phyloP scores from a whole-genome alignment of 2,113 vertebrate genomes.

The Spea multiplicata region DNA sequence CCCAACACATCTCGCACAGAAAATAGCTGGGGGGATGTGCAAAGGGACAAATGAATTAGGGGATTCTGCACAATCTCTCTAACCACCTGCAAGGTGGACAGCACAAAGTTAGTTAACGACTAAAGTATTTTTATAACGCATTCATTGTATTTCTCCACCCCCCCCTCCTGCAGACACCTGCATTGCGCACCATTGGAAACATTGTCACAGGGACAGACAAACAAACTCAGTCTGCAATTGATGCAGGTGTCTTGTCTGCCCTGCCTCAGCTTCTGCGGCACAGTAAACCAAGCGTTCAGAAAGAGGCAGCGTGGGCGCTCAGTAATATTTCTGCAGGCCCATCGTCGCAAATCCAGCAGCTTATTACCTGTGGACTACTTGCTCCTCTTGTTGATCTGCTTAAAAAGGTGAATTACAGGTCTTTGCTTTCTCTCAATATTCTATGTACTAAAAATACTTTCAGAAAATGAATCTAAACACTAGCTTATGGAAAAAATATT shows the following conservation, averaged over 20 bases:
- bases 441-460: too few relatives aligned
- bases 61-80: too few relatives aligned
- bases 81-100: too few relatives aligned
- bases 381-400: constrained; percentile 76
- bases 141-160: constrained; percentile 1
- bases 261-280: constrained; percentile 77
- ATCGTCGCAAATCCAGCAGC: constrained; percentile 78
- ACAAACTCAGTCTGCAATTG: constrained; percentile 82
- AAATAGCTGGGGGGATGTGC: too few relatives aligned
- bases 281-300: constrained; percentile 71
- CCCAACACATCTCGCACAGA: too few relatives aligned
- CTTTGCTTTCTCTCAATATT: too few relatives aligned
- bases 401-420: constrained; percentile 63
- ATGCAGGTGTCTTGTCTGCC: constrained; percentile 68
- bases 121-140: too few relatives aligned
- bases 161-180: constrained; percentile 70
- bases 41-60: too few relatives aligned
- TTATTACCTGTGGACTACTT: constrained; percentile 75
- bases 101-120: too few relatives aligned
- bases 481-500: too few relatives aligned
- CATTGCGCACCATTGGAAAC: constrained; percentile 83
- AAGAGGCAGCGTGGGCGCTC: constrained; percentile 81
- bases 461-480: too few relatives aligned
- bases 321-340: constrained; percentile 90
- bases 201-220: constrained; percentile 83